Evolutionary conservation across 2,797 vertebrate species (phyloP).

Genomic region (Sebastes diploproa): DNA sequence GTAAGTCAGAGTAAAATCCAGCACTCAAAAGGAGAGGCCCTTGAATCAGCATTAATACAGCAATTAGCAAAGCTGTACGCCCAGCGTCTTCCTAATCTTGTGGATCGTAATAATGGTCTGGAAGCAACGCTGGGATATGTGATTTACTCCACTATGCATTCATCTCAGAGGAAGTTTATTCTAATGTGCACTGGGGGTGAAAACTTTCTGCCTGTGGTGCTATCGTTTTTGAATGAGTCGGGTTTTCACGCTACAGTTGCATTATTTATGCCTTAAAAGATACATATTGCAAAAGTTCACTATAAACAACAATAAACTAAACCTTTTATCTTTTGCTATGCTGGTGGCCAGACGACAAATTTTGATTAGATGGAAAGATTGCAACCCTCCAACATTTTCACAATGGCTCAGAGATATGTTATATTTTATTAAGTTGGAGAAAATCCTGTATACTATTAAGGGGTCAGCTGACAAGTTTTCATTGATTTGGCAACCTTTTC

Average conservation of each 20-base stretch:
- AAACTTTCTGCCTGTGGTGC: conserved; percentile 1
- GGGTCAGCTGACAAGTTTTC: too few relatives aligned
- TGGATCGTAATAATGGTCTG: conserved; percentile 45
- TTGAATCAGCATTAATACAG: conserved; percentile 54
- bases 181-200: background rate
- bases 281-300: background rate
- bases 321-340: too few relatives aligned
- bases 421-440: too few relatives aligned
- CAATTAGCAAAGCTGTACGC: conserved; percentile 42
- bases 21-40: conserved; percentile 41
- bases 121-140: conserved; percentile 27
- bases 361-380: too few relatives aligned
- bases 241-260: background rate
- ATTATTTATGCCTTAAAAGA: conserved; percentile 6
- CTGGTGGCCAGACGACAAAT: too few relatives aligned
- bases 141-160: conserved; percentile 37
- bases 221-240: background rate
- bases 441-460: too few relatives aligned
- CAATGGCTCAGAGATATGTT: too few relatives aligned
- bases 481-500: too few relatives aligned
- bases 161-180: background rate
- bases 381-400: too few relatives aligned
- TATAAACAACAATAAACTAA: too few relatives aligned
- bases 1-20: conserved; percentile 31
- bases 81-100: conserved; percentile 38